phyloP scores from a whole-genome alignment of 2,113 vertebrate genomes.

The Alces alces region DNA sequence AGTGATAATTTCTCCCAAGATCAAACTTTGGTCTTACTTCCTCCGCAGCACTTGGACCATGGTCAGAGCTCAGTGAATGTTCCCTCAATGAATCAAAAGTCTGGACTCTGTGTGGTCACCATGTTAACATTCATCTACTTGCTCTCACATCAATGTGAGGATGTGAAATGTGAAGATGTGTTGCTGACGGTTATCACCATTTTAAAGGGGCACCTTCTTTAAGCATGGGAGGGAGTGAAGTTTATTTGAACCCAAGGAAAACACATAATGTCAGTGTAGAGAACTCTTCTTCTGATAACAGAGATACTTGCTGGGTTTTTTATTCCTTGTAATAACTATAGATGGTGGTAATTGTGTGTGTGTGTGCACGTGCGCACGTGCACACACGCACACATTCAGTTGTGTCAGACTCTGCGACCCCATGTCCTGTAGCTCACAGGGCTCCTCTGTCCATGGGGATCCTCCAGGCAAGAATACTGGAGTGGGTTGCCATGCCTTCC shows the following conservation, averaged over 20 bases:
- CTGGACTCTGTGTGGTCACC: not conserved
- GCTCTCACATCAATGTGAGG: not conserved
- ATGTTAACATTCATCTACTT: not conserved
- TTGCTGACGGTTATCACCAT: not conserved
- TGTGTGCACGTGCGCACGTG: rapidly evolving
- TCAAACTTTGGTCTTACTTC: not conserved
- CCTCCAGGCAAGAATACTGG: not conserved
- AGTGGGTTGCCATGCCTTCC: not conserved
- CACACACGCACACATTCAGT: not conserved
- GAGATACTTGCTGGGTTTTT: not conserved
- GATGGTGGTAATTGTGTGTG: not conserved
- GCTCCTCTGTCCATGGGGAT: not conserved
- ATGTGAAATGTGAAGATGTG: not conserved
- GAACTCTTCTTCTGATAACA: not conserved
- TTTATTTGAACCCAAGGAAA: not conserved
- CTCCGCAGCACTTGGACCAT: not conserved
- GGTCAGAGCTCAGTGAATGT: not conserved
- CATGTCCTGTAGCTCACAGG: not conserved
- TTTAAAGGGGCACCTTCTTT: not conserved
- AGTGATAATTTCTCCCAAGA: not conserved
- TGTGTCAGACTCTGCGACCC: not conserved
- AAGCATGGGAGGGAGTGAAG: not conserved
- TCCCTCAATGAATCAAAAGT: not conserved
- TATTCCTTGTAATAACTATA: not conserved
- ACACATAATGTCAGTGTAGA: not conserved